Base-by-base conservation (phyloP, 2,113 vertebrate species). In the Otus sunia region DNA sequence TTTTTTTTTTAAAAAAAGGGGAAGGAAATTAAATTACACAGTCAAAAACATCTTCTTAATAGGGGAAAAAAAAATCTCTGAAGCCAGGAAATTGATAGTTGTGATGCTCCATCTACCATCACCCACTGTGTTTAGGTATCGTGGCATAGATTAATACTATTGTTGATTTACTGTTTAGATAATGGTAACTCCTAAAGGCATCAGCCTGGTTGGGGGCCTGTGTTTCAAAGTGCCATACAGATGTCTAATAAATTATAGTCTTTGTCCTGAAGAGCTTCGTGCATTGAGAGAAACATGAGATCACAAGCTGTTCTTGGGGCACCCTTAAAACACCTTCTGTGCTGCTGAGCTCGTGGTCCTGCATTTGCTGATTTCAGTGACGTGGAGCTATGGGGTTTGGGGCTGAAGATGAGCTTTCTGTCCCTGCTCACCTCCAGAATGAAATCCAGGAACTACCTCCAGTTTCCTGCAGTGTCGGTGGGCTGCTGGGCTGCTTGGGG, bases 1-100 rank as follows among this genome's bases (percentile, higher is more conserved):
- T n/a, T n/a, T n/a, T n/a, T n/a, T n/a, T n/a, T 95, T 96, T 16
- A 39, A 47, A 47, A 47, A 92, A 94, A 94, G 91, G 63, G 66
- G 80, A 94, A 91, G 80, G 66, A 96, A 96, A 96, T 96, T 85
- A 96, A 96, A 91, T 97, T 94, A 67, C 63, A 90, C 56, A n/a
- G 64, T 52, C 32, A 79, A 83, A 91, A 79, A 17, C 39, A 56
- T 68, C n/a, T 15, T 89, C 47, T 92, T 83, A 85, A 96, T 67
- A 67, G 32, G n/a, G 43, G 5, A 80, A 82, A 58, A 82, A 58
- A 60, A 68, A 50, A 43, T 45, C 52, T 94, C 41, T 95, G 81
- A 95, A 93, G 81, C 62, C 81, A 59, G 67, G 66, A 94, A 94
- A 87, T 87, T 88, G 86, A 73, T 92, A 86, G 49, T 59, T 92